Percentiles rank a stretch among this genome's conserved stretches.
These are phyloP conservation scores for Mus minutoides DNA, from an alignment of 2,797 vertebrate species.

Conservation along the genomic window DNA sequence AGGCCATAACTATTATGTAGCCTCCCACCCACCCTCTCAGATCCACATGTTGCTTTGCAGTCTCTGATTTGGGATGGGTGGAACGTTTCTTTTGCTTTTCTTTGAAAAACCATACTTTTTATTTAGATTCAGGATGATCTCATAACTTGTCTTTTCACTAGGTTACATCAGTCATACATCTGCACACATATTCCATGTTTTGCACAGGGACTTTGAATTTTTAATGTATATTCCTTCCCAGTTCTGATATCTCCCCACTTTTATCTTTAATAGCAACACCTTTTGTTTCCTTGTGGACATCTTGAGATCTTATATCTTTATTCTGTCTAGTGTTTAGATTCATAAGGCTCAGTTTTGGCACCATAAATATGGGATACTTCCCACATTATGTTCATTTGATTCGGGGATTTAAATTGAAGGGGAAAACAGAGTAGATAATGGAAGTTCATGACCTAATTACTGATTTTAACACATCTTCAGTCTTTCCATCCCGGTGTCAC, in stretches of 20 bases:
- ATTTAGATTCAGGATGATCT: constrained; percentile 62
- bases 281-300: constrained; percentile 55
- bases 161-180: constrained; percentile 51
- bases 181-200: constrained; percentile 61
- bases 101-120: constrained; percentile 37
- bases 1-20: constrained; percentile 35
- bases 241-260: not conserved
- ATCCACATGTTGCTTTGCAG: constrained; percentile 18
- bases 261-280: constrained; percentile 36
- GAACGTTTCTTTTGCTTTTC: constrained; percentile 50
- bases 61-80: constrained; percentile 53
- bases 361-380: constrained; percentile 60
- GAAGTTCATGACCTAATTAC: constrained; percentile 29
- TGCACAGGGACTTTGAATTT: constrained; percentile 61
- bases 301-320: constrained; percentile 28
- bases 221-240: not conserved
- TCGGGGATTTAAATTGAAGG: not conserved
- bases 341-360: not conserved
- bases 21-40: not conserved
- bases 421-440: not conserved
- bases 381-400: constrained; percentile 10
- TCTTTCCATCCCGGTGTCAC: not conserved
- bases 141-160: constrained; percentile 69
- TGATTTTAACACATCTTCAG: constrained; percentile 9
- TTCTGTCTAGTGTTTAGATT: constrained; percentile 56